Base-by-base conservation (phyloP, 2,797 vertebrate species). In the Steatocranus sp. region DNA sequence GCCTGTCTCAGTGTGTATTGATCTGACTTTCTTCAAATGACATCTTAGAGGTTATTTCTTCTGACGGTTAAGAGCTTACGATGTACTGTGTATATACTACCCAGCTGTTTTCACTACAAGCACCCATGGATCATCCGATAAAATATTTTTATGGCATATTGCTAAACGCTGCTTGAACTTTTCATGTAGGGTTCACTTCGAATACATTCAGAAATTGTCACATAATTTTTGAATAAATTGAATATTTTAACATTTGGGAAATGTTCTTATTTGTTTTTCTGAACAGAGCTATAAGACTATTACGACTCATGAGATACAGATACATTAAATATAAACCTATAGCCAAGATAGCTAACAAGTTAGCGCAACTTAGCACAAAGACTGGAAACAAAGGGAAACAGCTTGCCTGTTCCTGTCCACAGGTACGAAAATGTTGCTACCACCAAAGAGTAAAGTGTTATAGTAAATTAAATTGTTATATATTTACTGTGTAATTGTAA, bases 41-140 rank as follows among this genome's bases (percentile, higher is more conserved):
- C 14, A 23, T 75, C 50, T 53, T 38, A 79, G 43, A 8, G 46
- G 36, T 63, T 63, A 34, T 61, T 61, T 61, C 30, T 34, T 76
- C 18, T 43, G 9, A 76, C 9, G 43, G 49, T 75, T 73, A 41
- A 63, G 51, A 75, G 54, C 75, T 83, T n/a, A 38, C 8, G 2
- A 36, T 46, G 48, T 32, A 43, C 17, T 41, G 38, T 58, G 20
- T 68, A 41, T 27, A 11, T 12, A 11, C 43, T 10, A 51, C 30
- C 5, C 23, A 15, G 34, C 32, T 43, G 48, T 84, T 84, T 83
- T 36, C 20, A 46, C 38, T 68, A 36, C 30, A 48, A 87, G 89
- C 90, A 88, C 63, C 94, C 80, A 91, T 94, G 92, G 92, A 93
- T 88, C 92, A 94, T 94, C 84, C 80, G 43, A 81, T 51, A 8